phyloP scores from a whole-genome alignment of 2,888 invertebrate genomes.

The Augochlorella aurata region DNA sequence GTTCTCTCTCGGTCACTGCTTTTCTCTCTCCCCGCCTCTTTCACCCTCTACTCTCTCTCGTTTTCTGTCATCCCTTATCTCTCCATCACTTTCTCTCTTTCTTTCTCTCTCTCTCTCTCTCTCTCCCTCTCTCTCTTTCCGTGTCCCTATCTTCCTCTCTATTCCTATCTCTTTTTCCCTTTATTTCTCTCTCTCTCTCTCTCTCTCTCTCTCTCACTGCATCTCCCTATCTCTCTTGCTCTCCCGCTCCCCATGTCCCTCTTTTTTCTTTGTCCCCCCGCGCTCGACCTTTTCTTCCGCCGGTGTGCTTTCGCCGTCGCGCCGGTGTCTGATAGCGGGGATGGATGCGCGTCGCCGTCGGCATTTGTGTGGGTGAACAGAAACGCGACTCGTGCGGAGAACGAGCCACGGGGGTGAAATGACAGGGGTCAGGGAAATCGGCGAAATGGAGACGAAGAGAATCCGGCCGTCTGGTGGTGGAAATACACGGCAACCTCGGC shows the following conservation, averaged over 20 bases:
- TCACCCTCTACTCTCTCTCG: neutral
- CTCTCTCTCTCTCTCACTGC: too few species aligned
- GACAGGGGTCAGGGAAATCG: neutral
- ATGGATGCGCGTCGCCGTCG: conserved; percentile 3
- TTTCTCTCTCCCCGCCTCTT: too few species aligned
- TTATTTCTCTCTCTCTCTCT: too few species aligned
- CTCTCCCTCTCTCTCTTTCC: too few species aligned
- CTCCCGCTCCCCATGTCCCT: neutral
- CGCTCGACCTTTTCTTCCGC: neutral
- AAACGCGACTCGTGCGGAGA: neutral
- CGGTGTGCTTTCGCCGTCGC: neutral
- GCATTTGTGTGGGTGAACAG: neutral
- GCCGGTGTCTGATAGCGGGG: conserved; percentile 26
- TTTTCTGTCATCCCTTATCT: too few species aligned
- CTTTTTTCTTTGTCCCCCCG: too few species aligned
- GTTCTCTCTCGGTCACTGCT: neutral
- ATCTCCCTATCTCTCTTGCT: neutral
- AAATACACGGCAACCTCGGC: neutral
- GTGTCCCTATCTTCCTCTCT: too few species aligned
- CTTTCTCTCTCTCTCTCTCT: too few species aligned
- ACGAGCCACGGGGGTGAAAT: neutral
- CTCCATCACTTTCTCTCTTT: too few species aligned
- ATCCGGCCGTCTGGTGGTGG: neutral
- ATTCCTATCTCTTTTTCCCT: too few species aligned
- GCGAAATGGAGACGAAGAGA: conserved; percentile 12